Evolutionary conservation across 2,888 invertebrate species (phyloP), one percentile per base, ranked within the genome.

Genomic region (Seira ritae): DNA sequence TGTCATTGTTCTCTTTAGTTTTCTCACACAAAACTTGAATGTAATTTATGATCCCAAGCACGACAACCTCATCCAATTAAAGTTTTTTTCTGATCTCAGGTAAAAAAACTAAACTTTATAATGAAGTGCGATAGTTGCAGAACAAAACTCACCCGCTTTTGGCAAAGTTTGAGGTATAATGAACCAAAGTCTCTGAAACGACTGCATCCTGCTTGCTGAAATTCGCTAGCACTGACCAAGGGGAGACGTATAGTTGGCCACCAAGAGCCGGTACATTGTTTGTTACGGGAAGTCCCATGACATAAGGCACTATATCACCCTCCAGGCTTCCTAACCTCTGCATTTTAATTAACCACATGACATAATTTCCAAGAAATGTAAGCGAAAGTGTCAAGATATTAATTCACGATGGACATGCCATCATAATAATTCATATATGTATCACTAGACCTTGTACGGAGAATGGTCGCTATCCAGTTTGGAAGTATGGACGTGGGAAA

Each of bases 111-210:
- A 31, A 31, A 31, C 3, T 55, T 15, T 17, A 55, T 55, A 55
- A 55, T 55, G 55, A 17, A 15, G 15, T 17, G 12, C 6, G 55
- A 55, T 17, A 42, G 17, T 2, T 12, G 55, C 10, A 66, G 66
- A 20, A 10, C n/a, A n/a, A n/a, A 10, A 37, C 20, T 37, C 22
- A 97, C 97, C 95, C 96, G 80, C 94, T 95, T 91, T 95, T 95
- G 60, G 94, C 95, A 90, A 96, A 95, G 89, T 95, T 95, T 66
- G 95, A 94, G 89, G 96, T 92, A 90, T 95, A 93, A 84, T 94
- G 94, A 86, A 95, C 94, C 1, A 94, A 92, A 0, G 94, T 93
- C 90, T 95, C 95, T 0, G 95, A 94, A n/a, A 95, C 94, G 6
- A 94, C 93, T 90, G 94, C 94, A 91, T 96, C 95, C 80, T 93